phyloP scores from a whole-genome alignment of 2,888 invertebrate species.

The Leistus spinibarbis region DNA sequence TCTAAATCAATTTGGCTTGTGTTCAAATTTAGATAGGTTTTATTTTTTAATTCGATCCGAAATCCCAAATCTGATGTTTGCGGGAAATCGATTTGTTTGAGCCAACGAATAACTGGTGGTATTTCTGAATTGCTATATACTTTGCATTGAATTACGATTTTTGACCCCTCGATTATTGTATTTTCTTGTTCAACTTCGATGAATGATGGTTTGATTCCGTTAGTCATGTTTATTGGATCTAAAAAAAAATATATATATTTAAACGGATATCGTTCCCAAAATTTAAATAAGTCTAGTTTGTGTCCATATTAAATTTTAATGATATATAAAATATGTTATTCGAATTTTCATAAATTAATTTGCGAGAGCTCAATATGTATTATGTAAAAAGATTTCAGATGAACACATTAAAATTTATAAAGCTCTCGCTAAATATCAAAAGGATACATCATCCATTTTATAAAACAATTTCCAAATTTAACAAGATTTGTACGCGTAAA shows the following conservation, averaged over 20 bases:
- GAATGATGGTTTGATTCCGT: slow-evolving; percentile 19
- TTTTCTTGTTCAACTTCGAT: slow-evolving; percentile 45
- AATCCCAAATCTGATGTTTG: neutral
- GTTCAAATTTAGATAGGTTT: slow-evolving; percentile 26
- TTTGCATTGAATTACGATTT: slow-evolving; percentile 53
- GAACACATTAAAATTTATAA: too few species aligned
- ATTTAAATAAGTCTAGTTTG: too few species aligned
- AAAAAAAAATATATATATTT: slow-evolving; percentile 10
- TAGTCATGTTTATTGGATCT: slow-evolving; percentile 16
- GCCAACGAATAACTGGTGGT: slow-evolving; percentile 53
- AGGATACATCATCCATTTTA: too few species aligned
- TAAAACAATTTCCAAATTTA: too few species aligned
- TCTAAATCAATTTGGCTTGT: slow-evolving; percentile 19
- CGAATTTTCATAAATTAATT: too few species aligned
- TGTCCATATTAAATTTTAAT: too few species aligned
- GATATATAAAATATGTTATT: too few species aligned
- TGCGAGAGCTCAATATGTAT: too few species aligned
- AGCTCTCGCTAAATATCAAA: too few species aligned
- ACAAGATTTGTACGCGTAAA: too few species aligned
- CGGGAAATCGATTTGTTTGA: slow-evolving; percentile 49
- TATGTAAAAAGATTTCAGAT: too few species aligned
- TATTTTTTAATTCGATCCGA: slow-evolving; percentile 10
- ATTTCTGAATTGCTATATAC: slow-evolving; percentile 48
- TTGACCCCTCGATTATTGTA: slow-evolving; percentile 48
- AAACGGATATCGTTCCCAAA: neutral